Base-by-base conservation (phyloP, 2,888 invertebrate species). In the Himalopsyche anomala region DNA sequence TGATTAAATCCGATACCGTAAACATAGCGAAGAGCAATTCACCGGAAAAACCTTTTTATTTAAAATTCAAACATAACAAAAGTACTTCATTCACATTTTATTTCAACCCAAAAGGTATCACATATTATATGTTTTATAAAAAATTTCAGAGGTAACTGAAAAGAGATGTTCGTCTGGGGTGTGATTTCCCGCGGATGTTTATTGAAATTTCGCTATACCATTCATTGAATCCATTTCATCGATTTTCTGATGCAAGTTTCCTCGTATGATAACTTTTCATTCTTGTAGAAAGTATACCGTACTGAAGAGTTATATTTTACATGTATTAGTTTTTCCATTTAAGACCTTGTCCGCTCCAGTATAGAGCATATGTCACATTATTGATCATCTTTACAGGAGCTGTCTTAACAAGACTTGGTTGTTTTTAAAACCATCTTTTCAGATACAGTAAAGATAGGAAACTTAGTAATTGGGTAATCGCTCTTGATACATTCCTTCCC, bases 121-220 rank as follows among this genome's bases (percentile, higher is more conserved):
- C 28, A 28, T 62, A 19, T 28, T 11, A 11, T 62, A 6, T 9
- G 19, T 62, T 62, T 62, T 8, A 6, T 19, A 62, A 62, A 62
- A 62, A 28, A 3, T 62, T 62, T n/a, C 62, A 5, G 19, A n/a
- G 15, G 62, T 62, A 62, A 62, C n/a, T n/a, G 62, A 62, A 62
- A 62, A 19, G 19, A 51, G 56, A 82, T 40, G 54, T 54, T 38
- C 36, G 28, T 2, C 82, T 54, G 54, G 51, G 82, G 82, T 82
- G 82, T 38, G 82, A 82, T 82, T 82, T 82, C 28, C 82, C 36
- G 17, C 55, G n/a, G 82, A 82, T 82, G 54, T 82, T 82, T 56
- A 55, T 56, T 38, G 55, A 62, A 62, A 62, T 6, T 62, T 82
- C n/a, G 1, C 38, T 40, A 19, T 56, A 56, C n/a, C 45, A 81